Conservation (phyloP, 2,113 vertebrate genomes). For the Colinus virginianus region DNA sequence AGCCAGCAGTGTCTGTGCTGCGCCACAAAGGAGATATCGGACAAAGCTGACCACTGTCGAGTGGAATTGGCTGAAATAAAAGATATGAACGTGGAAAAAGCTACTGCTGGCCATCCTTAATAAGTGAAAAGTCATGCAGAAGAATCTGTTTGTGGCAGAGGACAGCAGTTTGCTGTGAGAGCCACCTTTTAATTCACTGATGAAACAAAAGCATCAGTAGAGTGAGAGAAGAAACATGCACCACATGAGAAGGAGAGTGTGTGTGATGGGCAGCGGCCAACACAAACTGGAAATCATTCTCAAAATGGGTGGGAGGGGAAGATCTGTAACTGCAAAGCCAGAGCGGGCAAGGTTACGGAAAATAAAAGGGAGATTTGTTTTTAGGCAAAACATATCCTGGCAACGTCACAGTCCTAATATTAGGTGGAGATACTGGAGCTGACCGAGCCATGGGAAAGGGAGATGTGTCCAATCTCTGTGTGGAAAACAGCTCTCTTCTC, state of each 20-base stretch:
- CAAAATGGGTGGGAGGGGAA: not conserved
- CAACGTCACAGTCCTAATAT: not conserved
- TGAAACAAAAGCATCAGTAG: not conserved
- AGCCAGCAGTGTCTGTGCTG: fast-evolving
- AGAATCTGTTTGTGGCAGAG: not conserved
- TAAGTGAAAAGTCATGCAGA: not conserved
- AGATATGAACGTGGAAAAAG: not conserved
- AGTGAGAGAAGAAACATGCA: not conserved
- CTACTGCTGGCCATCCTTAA: not conserved
- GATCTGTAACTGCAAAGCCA: not conserved
- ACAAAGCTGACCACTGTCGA: not conserved
- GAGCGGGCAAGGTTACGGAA: not conserved
- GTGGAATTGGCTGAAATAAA: not conserved
- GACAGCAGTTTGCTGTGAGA: not conserved
- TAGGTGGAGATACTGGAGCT: not conserved
- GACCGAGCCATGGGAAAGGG: not conserved
- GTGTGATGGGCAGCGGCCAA: not conserved
- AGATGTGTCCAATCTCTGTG: not conserved
- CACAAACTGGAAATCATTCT: not conserved
- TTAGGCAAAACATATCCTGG: slow-evolving; percentile 14
- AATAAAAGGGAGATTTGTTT: not conserved
- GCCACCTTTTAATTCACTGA: fast-evolving
- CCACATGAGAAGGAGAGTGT: not conserved
- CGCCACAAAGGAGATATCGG: not conserved
- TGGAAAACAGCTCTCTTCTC: not conserved